These are phyloP conservation scores for Kuschelorhynchus macadamiae DNA, from an alignment of 2,888 invertebrate genomes.

Conservation along the genomic window DNA sequence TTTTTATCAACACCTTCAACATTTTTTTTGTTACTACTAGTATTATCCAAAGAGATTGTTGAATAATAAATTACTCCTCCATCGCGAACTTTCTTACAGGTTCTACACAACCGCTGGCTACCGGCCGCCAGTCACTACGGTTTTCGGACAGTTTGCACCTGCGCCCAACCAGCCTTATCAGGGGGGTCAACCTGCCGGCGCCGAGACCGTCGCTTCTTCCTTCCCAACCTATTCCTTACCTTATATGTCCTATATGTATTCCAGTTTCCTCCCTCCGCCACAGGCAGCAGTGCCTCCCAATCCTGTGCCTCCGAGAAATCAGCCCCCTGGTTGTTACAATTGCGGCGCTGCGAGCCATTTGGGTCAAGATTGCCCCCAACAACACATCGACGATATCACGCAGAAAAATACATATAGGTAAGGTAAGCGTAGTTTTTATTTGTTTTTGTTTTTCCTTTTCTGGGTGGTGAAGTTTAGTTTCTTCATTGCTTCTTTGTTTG, in stretches of 20 bases:
- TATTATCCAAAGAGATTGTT: too few species aligned
- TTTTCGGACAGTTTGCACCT: constrained; percentile 53
- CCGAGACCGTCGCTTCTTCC: constrained; percentile 54
- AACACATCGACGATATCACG: constrained; percentile 93
- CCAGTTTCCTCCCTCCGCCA: constrained; percentile 59
- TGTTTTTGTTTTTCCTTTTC: constrained; percentile 1
- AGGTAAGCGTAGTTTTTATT: constrained; percentile 69
- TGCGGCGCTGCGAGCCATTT: constrained; percentile 89
- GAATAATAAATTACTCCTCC: not conserved
- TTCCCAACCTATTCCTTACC: constrained; percentile 59
- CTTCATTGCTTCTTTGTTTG: too few species aligned
- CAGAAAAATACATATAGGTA: constrained; percentile 78
- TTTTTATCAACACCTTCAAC: too few species aligned
- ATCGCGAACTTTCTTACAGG: constrained; percentile 19
- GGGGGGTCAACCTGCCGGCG: constrained; percentile 48
- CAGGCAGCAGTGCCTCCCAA: constrained; percentile 53
- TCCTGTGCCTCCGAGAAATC: constrained; percentile 72
- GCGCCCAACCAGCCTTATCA: constrained; percentile 58
- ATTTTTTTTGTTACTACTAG: too few species aligned
- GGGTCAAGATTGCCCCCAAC: constrained; percentile 90
- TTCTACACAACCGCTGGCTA: constrained; percentile 58
- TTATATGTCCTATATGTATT: constrained; percentile 64
- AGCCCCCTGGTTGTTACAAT: constrained; percentile 85
- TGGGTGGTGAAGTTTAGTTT: too few species aligned
- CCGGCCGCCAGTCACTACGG: constrained; percentile 62